Evolutionary conservation across 2,888 invertebrate genomes (phyloP), one percentile per base, ranked within the genome.

Genomic region (Spilarctia lutea): DNA sequence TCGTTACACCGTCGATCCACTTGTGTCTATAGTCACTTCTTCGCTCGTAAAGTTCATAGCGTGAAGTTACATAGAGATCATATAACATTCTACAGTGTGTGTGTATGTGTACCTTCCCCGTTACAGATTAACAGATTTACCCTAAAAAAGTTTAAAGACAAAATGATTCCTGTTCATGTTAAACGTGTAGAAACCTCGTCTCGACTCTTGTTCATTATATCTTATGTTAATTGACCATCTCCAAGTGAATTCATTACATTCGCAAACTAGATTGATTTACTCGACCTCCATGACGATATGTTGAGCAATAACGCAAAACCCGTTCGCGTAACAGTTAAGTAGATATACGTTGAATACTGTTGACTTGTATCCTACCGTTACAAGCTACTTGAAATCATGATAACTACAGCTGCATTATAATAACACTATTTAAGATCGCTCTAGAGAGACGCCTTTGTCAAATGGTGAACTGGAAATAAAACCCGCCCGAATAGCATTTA

Each of bases 291-390:
- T 76, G 65, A 39, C 39, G 39, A 39, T 73, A 27, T 56, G 68
- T 81, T 80, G 75, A 20, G 76, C 77, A 86, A 85, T 79, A 83
- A 79, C 72, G 79, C 75, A 75, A 30, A 66, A 65, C 71, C 39
- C 39, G 77, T 68, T 67, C 72, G 72, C 71, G 78, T 78, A 84
- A 81, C 84, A 60, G 79, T 83, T 78, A 79, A 78, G 78, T 78
- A 79, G 78, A 77, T 68, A 30, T 16, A 16, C 27, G 30, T 27
- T 35, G 35, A 69, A 69, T 27, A 39, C 68, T 20, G 56, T 27
- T 56, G n/a, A 20, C 56, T 56, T 69, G 39, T 56, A 63, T 0
- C 45, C 30, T 68, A 4, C 42, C 66, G 30, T 48, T 27, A 16
- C 7, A 16, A 45, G 18, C 68, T 30, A 11, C 48, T 68, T 45